Base-by-base conservation (phyloP, 2,888 invertebrate genomes). In the Odontomyia ornata region DNA sequence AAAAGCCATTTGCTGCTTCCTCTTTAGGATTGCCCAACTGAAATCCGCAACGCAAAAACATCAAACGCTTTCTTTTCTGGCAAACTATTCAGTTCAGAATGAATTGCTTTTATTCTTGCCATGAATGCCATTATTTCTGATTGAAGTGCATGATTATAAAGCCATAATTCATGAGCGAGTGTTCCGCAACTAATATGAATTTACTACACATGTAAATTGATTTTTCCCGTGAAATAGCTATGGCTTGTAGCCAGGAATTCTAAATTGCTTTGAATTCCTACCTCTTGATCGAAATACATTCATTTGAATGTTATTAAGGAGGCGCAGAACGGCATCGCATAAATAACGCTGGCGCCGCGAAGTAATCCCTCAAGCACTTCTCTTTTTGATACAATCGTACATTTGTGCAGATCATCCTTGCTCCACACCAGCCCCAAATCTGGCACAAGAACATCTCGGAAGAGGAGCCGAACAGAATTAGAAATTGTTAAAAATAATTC, bases 211-310 rank as follows among this genome's bases (percentile, higher is more conserved):
- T 36, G 9, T 5, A 36, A n/a, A 60, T 2, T 25, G 2, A 23
- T 5, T 60, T 60, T 60, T 60, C 57, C 57, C 21, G 25, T 25
- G 18, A 25, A 18, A 11, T 23, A 18, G 9, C 25, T 5, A 60
- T 60, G 57, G 57, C 57, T 60, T 60, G 25, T 25, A 9, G 57
- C 57, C 57, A 60, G 57, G 25, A 60, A 21, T 60, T 60, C 4
- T 23, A 23, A 36, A 23, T 23, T 60, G 57, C 57, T 60, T 60
- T 3, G 11, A 18, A 60, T 60, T 4, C 21, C 57, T 13, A 21
- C 18, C 25, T 13, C 57, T 60, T n/a, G 25, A 60, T 60, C 25
- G 57, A 52, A 52, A 60, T 56, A n/a, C 4, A n/a, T 56, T 56
- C 56, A 56, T 60, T 60, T 3, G 4, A 23, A 3, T 52, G 52